phyloP scores from a whole-genome alignment of 2,113 vertebrate species.

The Rutilus rutilus region DNA sequence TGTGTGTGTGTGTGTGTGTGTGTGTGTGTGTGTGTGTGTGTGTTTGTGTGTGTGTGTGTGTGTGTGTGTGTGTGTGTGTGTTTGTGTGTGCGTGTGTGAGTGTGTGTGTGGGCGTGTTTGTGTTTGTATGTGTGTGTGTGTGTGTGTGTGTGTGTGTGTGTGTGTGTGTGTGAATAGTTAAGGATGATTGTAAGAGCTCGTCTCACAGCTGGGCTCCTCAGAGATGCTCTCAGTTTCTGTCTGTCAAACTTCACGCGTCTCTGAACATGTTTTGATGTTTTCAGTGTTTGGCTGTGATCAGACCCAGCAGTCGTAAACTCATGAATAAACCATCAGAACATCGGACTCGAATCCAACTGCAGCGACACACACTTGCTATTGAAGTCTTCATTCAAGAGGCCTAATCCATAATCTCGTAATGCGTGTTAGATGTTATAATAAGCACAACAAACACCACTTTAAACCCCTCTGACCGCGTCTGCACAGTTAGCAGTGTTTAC shows the following conservation, averaged over 20 bases:
- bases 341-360: background rate
- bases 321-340: slow-evolving; percentile 14
- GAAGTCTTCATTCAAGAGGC: background rate
- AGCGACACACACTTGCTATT: background rate
- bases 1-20: too few relatives aligned
- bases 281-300: background rate
- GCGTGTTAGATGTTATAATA: background rate
- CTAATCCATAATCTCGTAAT: background rate
- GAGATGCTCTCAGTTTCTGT: background rate
- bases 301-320: background rate
- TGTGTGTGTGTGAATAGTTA: background rate
- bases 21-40: too few relatives aligned
- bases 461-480: background rate
- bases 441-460: background rate
- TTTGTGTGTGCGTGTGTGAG: too few relatives aligned
- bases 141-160: too few relatives aligned
- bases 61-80: too few relatives aligned
- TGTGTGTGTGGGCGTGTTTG: too few relatives aligned
- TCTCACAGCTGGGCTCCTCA: slow-evolving; percentile 5
- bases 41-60: too few relatives aligned
- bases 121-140: too few relatives aligned
- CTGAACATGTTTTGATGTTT: background rate
- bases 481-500: background rate
- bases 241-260: slow-evolving; percentile 25
- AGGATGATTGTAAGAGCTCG: background rate